phyloP scores from a whole-genome alignment of 2,113 vertebrate species.

The Pangasianodon gigas region DNA sequence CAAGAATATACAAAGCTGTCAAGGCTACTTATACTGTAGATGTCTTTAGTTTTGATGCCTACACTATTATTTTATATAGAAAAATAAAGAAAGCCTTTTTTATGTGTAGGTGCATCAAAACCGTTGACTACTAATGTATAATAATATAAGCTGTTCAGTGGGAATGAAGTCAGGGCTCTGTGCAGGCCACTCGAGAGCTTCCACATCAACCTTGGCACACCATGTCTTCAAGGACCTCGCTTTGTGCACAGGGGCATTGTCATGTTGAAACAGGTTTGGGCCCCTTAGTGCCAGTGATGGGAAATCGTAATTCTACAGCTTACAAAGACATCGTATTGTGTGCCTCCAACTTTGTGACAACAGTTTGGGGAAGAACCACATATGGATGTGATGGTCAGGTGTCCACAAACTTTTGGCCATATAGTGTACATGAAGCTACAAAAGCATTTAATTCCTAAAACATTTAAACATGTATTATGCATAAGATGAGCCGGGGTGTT shows the following conservation, averaged over 20 bases:
- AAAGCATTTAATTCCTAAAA: background rate
- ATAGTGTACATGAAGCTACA: background rate
- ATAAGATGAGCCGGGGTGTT: background rate
- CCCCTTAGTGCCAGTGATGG: no score
- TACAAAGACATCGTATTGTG: background rate
- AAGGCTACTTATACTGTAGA: background rate
- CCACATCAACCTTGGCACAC: background rate
- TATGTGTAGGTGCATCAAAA: background rate
- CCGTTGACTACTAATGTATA: background rate
- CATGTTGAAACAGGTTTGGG: background rate
- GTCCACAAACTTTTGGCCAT: background rate
- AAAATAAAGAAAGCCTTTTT: background rate
- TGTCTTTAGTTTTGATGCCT: background rate
- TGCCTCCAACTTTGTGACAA: background rate
- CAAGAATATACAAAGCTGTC: background rate
- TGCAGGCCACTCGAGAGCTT: background rate
- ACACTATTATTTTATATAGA: slow-evolving; percentile 1
- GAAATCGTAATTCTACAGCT: background rate
- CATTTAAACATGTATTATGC: background rate
- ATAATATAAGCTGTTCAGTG: background rate
- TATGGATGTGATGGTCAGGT: background rate
- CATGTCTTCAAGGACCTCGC: background rate
- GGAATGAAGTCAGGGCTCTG: background rate
- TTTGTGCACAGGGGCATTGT: background rate
- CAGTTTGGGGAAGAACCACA: no score